phyloP scores from a whole-genome alignment of 2,888 invertebrate species.

The Dynastes maya region DNA sequence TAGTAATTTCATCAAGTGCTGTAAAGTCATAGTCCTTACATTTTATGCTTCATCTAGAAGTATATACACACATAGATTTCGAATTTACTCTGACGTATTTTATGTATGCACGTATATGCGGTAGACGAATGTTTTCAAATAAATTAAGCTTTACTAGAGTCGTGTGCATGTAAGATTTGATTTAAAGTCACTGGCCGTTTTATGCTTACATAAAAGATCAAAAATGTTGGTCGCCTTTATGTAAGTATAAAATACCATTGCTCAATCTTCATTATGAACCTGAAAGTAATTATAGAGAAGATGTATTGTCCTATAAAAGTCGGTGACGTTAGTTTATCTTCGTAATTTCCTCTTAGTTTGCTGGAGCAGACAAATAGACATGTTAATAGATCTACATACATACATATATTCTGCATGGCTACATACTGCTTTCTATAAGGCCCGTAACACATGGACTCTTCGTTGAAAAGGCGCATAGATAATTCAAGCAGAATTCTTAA shows the following conservation, averaged over 20 bases:
- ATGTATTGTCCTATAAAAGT: constrained; percentile 26
- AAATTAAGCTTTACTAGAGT: constrained; percentile 9
- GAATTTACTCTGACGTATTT: not conserved
- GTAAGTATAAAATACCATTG: not conserved
- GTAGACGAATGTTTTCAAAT: constrained; percentile 3
- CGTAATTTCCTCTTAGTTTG: not conserved
- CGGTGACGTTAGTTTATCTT: not conserved
- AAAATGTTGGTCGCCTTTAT: constrained; percentile 1
- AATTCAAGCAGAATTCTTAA: too few relatives aligned
- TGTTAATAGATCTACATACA: too few relatives aligned
- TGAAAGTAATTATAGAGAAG: constrained; percentile 12
- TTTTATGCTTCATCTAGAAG: not conserved
- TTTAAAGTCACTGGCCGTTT: constrained; percentile 7
- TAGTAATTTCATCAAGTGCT: not conserved
- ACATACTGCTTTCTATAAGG: too few relatives aligned
- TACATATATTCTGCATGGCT: too few relatives aligned
- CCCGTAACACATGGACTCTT: too few relatives aligned
- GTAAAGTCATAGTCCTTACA: not conserved
- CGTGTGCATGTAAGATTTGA: constrained; percentile 11
- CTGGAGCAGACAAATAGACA: too few relatives aligned
- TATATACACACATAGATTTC: not conserved
- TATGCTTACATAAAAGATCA: constrained; percentile 11
- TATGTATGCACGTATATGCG: not conserved
- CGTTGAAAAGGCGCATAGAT: too few relatives aligned
- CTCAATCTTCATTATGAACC: not conserved